Evolutionary conservation across 2,888 invertebrate genomes (phyloP).

Genomic region (Harmothoe impar): DNA sequence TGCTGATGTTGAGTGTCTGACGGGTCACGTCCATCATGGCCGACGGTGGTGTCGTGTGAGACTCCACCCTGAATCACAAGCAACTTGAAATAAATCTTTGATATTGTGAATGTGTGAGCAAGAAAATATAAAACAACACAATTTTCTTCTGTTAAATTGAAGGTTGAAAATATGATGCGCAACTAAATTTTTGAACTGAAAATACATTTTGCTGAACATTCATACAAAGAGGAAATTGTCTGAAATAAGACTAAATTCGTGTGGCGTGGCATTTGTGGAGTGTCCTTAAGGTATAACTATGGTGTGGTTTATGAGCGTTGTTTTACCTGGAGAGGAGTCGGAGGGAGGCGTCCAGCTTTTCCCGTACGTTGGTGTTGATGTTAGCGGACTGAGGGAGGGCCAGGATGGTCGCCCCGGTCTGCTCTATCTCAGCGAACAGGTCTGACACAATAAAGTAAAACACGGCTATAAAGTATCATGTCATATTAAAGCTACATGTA

Average conservation of each 20-base stretch:
- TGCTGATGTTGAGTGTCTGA: slow-evolving; percentile 79
- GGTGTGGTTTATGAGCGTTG: too few species aligned
- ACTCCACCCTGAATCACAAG: slow-evolving; percentile 38
- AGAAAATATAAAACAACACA: not conserved
- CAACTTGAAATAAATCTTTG: too few species aligned
- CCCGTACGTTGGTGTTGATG: slow-evolving; percentile 24
- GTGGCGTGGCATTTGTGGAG: too few species aligned
- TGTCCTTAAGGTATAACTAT: too few species aligned
- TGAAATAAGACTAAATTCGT: too few species aligned
- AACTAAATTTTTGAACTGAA: too few species aligned
- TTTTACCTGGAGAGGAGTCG: slow-evolving; percentile 27
- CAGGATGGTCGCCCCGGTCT: slow-evolving; percentile 84
- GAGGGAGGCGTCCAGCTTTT: slow-evolving; percentile 51
- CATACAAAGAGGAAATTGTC: too few species aligned
- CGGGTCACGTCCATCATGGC: slow-evolving; percentile 74
- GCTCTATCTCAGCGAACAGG: slow-evolving; percentile 88
- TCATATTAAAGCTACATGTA: not conserved
- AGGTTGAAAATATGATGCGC: too few species aligned
- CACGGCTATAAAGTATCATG: not conserved
- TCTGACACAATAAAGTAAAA: slow-evolving; percentile 82
- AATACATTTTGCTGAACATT: too few species aligned
- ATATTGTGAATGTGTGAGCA: not conserved
- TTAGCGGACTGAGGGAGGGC: slow-evolving; percentile 19
- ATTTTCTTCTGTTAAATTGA: too few species aligned
- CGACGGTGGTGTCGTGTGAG: slow-evolving; percentile 42